A percentile compares a stretch with the other conserved stretches of the same genome.
Evolutionary conservation across 2,113 vertebrate genomes (phyloP).

Genomic region (Psettodes erumei): DNA sequence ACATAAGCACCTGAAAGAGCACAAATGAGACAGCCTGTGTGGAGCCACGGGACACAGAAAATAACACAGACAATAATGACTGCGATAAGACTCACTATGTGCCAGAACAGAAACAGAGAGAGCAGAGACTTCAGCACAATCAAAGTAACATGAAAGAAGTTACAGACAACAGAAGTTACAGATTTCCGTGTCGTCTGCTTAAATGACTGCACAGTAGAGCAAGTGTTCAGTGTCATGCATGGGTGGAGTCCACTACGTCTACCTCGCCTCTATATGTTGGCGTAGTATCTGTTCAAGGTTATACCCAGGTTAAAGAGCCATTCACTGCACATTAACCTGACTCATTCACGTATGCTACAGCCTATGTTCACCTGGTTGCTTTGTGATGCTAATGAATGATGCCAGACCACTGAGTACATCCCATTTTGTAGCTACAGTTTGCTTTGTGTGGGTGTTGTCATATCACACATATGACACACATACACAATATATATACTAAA

Average conservation of each 20-base stretch:
- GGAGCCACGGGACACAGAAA: constrained; percentile 29
- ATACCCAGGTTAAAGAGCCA: neutral
- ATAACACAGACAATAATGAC: constrained; percentile 12
- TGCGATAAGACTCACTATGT: constrained; percentile 16
- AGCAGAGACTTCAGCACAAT: neutral
- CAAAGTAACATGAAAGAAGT: neutral
- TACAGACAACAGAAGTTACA: neutral
- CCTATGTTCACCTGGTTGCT: constrained; percentile 55
- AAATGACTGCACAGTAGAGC: neutral
- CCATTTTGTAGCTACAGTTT: constrained; percentile 59
- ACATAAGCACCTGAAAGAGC: constrained; percentile 19
- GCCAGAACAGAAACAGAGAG: constrained; percentile 3
- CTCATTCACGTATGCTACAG: neutral
- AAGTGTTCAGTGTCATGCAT: constrained; percentile 43
- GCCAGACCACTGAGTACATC: neutral
- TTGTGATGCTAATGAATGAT: constrained; percentile 55
- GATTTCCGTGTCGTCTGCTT: neutral
- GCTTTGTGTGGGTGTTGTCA: constrained; percentile 46
- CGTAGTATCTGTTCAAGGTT: constrained; percentile 21
- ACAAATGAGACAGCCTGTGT: constrained; percentile 7
- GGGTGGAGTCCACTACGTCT: constrained; percentile 31
- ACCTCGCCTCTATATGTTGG: neutral
- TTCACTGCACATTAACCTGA: constrained; percentile 14
- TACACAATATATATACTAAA: no score
- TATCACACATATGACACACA: constrained; percentile 13